A percentile compares a stretch with the other conserved stretches of the same genome.
These are phyloP conservation scores for Pyrgilauda ruficollis DNA, from an alignment of 2,113 vertebrate genomes.

Conservation along the genomic window DNA sequence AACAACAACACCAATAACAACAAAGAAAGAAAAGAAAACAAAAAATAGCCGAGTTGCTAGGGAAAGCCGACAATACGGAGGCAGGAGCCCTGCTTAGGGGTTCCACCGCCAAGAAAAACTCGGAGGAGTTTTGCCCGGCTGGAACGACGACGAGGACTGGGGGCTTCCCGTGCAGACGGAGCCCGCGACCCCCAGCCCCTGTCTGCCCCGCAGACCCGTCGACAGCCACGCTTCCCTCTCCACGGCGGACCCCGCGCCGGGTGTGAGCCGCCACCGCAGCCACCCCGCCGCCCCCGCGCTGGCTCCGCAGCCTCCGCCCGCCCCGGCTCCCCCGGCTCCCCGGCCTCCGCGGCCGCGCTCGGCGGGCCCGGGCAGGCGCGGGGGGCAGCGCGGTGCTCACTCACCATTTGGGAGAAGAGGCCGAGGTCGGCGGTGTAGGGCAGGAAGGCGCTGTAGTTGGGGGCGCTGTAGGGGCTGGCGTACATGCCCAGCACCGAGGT, in stretches of 20 bases:
- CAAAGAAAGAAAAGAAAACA: neutral
- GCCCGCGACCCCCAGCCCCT: neutral
- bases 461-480: conserved; percentile 77
- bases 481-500: too few relatives aligned
- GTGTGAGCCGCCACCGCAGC: neutral
- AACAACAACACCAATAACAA: neutral
- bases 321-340: neutral
- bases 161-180: neutral
- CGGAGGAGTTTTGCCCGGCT: neutral
- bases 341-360: neutral
- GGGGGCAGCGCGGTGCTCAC: conserved; percentile 5
- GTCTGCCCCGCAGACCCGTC: neutral
- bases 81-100: neutral
- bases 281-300: neutral
- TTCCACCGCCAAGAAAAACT: neutral
- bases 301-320: neutral
- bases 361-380: neutral
- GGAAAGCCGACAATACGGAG: neutral
- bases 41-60: neutral
- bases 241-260: neutral
- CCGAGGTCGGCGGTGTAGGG: conserved; percentile 94
- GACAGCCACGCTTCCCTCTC: neutral
- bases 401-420: conserved; percentile 98
- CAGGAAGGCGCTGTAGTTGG: conserved; percentile 95
- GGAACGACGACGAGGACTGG: neutral